phyloP scores from a whole-genome alignment of 53 echinoderm and acorn worm species.

The Astropecten irregularis region DNA sequence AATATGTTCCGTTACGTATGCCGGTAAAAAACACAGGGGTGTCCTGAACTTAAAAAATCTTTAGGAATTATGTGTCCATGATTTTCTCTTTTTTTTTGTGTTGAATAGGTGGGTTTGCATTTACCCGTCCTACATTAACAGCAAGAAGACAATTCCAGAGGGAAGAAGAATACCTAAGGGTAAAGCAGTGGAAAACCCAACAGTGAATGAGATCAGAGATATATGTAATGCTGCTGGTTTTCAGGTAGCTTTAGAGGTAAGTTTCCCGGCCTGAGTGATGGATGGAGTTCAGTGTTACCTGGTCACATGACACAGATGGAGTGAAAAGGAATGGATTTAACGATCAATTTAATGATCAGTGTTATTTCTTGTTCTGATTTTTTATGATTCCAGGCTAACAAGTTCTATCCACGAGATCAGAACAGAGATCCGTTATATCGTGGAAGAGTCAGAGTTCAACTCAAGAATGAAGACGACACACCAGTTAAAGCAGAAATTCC shows the following conservation, averaged over 20 bases:
- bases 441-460: slow-evolving; percentile 86
- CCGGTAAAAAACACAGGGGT: no score
- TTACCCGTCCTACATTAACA: slow-evolving; percentile 96
- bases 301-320: no score
- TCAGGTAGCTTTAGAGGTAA: slow-evolving; percentile 72
- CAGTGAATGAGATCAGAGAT: slow-evolving; percentile 87
- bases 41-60: no score
- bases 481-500: slow-evolving; percentile 65
- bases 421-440: slow-evolving; percentile 88
- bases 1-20: no score
- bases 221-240: slow-evolving; percentile 78
- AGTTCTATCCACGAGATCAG: slow-evolving; percentile 89
- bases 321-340: no score
- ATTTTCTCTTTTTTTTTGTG: neutral
- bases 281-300: no score
- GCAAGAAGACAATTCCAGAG: slow-evolving; percentile 84
- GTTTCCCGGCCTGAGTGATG: no score
- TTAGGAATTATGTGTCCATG: no score
- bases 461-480: slow-evolving; percentile 84
- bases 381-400: slow-evolving; percentile 21
- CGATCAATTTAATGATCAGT: no score
- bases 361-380: neutral
- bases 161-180: slow-evolving; percentile 84
- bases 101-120: slow-evolving; percentile 92
- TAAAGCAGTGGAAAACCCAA: slow-evolving; percentile 87